phyloP scores from a whole-genome alignment of 2,797 vertebrate species.

The Miichthys miiuy region DNA sequence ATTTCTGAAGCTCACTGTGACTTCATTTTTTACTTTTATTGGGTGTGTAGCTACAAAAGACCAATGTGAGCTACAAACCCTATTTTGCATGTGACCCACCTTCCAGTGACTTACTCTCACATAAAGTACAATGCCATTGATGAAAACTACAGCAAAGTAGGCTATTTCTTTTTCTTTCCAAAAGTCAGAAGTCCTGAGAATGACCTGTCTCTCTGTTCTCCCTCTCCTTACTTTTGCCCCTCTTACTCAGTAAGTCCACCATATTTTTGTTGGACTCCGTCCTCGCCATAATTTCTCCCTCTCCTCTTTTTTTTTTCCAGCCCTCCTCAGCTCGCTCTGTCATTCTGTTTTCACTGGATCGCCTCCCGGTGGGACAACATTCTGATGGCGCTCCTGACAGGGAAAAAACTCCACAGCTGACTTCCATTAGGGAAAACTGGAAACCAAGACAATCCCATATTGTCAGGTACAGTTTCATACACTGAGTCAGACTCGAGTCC shows the following conservation, averaged over 20 bases:
- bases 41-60: background rate
- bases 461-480: constrained; percentile 68
- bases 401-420: constrained; percentile 69
- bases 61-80: background rate
- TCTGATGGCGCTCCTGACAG: constrained; percentile 61
- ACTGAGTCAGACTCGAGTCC: constrained; percentile 3
- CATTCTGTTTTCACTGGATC: constrained; percentile 71
- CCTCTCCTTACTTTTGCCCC: background rate
- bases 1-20: background rate
- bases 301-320: constrained; percentile 46
- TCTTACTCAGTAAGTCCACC: constrained; percentile 26
- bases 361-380: constrained; percentile 63
- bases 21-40: background rate
- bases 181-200: constrained; percentile 26
- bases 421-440: constrained; percentile 74
- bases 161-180: background rate
- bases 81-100: background rate
- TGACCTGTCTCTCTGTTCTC: constrained; percentile 25
- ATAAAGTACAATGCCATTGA: background rate
- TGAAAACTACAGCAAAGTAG: background rate
- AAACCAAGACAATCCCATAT: constrained; percentile 64
- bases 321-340: constrained; percentile 50
- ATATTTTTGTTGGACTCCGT: constrained; percentile 70
- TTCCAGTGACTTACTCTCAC: background rate
- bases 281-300: constrained; percentile 41